A percentile compares a stretch with the other conserved stretches of the same genome.
Evolutionary conservation across 2,888 invertebrate genomes (phyloP).

Genomic region (Pristionchus japonicus): DNA sequence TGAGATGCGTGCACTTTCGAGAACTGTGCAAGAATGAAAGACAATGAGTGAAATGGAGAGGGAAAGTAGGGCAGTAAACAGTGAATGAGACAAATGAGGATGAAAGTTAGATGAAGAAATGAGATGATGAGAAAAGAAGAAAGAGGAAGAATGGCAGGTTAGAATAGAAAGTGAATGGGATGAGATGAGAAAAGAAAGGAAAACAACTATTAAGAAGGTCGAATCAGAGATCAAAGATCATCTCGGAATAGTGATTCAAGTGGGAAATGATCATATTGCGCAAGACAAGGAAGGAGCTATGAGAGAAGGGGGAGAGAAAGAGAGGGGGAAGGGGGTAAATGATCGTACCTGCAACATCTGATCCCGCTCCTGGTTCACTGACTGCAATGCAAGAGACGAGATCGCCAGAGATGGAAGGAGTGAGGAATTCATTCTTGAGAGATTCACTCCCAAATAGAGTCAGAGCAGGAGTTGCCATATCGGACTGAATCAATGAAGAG

Average conservation of each 20-base stretch:
- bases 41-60: not conserved
- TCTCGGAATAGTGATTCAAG: not conserved
- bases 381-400: conserved; percentile 79
- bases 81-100: not conserved
- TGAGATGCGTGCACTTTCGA: not conserved
- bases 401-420: conserved; percentile 78
- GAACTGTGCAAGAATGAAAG: not conserved
- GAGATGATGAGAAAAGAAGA: not conserved
- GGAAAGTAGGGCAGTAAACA: not conserved
- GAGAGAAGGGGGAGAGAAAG: not conserved
- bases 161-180: conserved; percentile 21
- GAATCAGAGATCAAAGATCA: conserved; percentile 47
- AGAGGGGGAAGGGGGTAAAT: not conserved
- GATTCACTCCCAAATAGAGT: conserved; percentile 72
- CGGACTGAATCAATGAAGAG: conserved; percentile 63
- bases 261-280: not conserved
- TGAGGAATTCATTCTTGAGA: conserved; percentile 77
- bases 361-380: conserved; percentile 78
- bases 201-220: not conserved
- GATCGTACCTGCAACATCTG: conserved; percentile 78
- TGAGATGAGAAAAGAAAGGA: not conserved
- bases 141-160: not conserved
- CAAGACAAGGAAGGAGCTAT: not conserved
- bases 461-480: conserved; percentile 80
- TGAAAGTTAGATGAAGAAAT: not conserved